A percentile compares a stretch with the other conserved stretches of the same genome.
Evolutionary conservation across 2,888 invertebrate genomes (phyloP).

Genomic region (Gisinianus flammeolus): DNA sequence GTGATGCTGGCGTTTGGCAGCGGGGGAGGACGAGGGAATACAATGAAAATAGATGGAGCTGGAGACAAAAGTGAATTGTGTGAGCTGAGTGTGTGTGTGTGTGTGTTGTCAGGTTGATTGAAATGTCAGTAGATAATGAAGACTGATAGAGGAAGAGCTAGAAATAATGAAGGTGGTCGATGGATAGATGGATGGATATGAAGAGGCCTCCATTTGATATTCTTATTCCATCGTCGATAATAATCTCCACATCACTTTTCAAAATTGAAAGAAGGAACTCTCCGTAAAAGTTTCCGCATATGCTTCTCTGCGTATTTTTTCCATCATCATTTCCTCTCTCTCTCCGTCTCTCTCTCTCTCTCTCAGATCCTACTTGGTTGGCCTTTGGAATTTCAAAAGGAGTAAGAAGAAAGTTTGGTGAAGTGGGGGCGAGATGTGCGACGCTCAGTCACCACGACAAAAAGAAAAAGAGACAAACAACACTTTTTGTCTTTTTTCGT

Average conservation of each 20-base stretch:
- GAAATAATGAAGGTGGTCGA: background rate
- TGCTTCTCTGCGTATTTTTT: no score
- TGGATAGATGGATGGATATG: slow-evolving; percentile 7
- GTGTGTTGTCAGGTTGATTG: no score
- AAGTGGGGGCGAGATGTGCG: no score
- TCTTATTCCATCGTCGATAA: slow-evolving; percentile 9
- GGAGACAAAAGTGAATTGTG: background rate
- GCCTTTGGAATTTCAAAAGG: background rate
- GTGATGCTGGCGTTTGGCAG: background rate
- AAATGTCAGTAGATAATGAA: slow-evolving; percentile 28
- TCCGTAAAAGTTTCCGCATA: background rate
- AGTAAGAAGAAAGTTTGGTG: background rate
- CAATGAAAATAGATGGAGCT: background rate
- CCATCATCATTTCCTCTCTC: slow-evolving; percentile 1
- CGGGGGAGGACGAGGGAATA: background rate
- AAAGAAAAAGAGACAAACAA: no score
- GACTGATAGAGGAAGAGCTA: slow-evolving; percentile 16
- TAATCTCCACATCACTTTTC: slow-evolving; percentile 36
- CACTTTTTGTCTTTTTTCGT: background rate
- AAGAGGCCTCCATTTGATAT: background rate
- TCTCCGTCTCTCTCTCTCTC: background rate
- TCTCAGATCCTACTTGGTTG: background rate
- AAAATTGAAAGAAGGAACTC: slow-evolving; percentile 29
- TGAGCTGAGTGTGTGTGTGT: no score
- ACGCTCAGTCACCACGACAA: no score